phyloP scores from a whole-genome alignment of 23 tunicate species.

The Halocynthia roretzi region DNA sequence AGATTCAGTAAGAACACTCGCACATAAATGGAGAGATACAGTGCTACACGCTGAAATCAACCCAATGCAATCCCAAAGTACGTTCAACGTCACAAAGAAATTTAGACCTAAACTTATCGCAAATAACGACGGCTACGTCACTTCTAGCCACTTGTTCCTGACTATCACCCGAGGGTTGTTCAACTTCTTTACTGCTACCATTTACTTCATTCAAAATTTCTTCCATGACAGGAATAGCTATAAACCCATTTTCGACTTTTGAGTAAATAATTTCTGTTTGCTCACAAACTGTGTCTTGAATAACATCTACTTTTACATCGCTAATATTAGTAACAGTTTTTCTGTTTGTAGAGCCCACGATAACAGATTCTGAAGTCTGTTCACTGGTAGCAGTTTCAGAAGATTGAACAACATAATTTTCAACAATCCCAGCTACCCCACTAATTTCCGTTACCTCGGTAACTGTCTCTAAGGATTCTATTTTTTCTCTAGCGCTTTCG shows the following conservation, averaged over 20 bases:
- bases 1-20: too few species aligned
- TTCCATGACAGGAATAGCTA: constrained; percentile 1
- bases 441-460: neutral
- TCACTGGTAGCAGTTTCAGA: neutral
- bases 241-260: constrained; percentile 13
- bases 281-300: too few species aligned
- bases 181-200: neutral
- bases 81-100: constrained; percentile 35
- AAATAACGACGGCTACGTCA: constrained; percentile 29
- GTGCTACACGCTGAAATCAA: constrained; percentile 4
- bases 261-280: neutral
- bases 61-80: constrained; percentile 26
- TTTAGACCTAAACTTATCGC: constrained; percentile 24
- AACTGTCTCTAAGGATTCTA: neutral
- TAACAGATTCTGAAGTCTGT: neutral
- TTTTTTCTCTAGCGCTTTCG: neutral
- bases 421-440: neutral
- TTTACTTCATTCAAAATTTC: neutral
- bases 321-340: neutral
- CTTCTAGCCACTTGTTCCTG: constrained; percentile 16
- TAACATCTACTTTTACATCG: too few species aligned
- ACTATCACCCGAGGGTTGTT: neutral
- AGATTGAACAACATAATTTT: constrained; percentile 1
- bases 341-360: neutral
- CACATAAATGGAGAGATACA: too few species aligned